These are phyloP conservation scores for Vesta saturnalis DNA, from an alignment of 2,888 invertebrate species.

Conservation along the genomic window DNA sequence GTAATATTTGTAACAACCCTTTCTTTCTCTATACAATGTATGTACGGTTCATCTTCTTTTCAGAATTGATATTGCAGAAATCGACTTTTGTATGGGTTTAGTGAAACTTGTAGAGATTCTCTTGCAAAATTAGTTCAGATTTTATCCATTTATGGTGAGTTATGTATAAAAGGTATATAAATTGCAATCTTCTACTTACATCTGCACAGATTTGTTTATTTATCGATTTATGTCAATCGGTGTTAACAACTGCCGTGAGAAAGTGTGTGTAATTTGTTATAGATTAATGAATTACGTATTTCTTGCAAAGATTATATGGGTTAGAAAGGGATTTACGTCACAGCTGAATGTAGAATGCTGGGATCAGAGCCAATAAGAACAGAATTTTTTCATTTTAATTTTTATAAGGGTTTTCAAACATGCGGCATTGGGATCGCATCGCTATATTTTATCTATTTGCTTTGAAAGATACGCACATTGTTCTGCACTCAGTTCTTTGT, in stretches of 20 bases:
- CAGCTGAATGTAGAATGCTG: no score
- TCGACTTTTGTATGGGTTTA: constrained; percentile 19
- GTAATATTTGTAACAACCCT: constrained; percentile 17
- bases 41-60: constrained; percentile 1
- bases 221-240: constrained; percentile 2
- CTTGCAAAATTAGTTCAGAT: constrained; percentile 23
- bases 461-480: no score
- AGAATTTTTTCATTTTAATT: no score
- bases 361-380: no score
- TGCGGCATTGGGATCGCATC: no score
- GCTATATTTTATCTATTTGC: no score
- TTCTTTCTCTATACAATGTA: constrained; percentile 6
- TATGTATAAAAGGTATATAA: constrained; percentile 7
- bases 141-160: constrained; percentile 19
- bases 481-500: no score
- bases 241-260: background rate
- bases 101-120: constrained; percentile 21
- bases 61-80: constrained; percentile 4
- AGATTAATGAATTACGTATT: background rate
- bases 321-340: no score
- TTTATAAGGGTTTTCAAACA: no score
- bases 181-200: background rate
- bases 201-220: constrained; percentile 2
- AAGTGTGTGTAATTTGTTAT: background rate
- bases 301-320: no score